Base-by-base conservation (phyloP, 2,888 invertebrate genomes). In the Cryptophagus acutangulus region DNA sequence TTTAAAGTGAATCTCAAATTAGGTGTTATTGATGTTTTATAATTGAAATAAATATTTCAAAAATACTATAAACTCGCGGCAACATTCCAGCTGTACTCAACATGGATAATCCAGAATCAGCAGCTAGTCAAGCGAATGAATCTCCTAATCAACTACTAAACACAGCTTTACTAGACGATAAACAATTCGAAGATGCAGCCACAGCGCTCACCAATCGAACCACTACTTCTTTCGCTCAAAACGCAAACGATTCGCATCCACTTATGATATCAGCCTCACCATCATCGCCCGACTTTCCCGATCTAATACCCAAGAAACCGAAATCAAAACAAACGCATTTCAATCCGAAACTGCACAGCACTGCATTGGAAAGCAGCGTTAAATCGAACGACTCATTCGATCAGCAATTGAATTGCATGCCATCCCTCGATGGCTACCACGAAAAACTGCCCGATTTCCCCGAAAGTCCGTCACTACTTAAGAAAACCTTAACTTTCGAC, bases 391-490 rank as follows among this genome's bases (percentile, higher is more conserved):
- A 57, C 40, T 52, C 53, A 1, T 55, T 59, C 42, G 58, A 60
- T 40, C 50, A 55, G 35, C 50, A 58, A 36, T 42, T 58, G 18
- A 55, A 59, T 36, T 40, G 57, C 29, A 57, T 65, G 47, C 40
- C 58, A 28, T 57, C 59, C 17, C 45, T 56, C 30, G 40, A 55
- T 16, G 60, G 61, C 16, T 66, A 63, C 46, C 57, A 54, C 44
- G 62, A 65, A 47, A 57, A 56, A 40, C 55, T 65, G 48, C 62
- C 64, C 49, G 68, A 67, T 51, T 66, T 80, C 72, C 76, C 78
- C 14, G 76, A 75, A 25, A 77, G 79, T 15, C 77, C 80, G 0
- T 74, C 77, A 0, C 74, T 74, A 34, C 63, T 76, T 18, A 74
- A 75, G 9, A 64, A 72, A 28, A 65, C 73, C 46, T 70, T 76